Conservation (phyloP, 1,140 invertebrate species). For the Rhyacophila brunnea region DNA sequence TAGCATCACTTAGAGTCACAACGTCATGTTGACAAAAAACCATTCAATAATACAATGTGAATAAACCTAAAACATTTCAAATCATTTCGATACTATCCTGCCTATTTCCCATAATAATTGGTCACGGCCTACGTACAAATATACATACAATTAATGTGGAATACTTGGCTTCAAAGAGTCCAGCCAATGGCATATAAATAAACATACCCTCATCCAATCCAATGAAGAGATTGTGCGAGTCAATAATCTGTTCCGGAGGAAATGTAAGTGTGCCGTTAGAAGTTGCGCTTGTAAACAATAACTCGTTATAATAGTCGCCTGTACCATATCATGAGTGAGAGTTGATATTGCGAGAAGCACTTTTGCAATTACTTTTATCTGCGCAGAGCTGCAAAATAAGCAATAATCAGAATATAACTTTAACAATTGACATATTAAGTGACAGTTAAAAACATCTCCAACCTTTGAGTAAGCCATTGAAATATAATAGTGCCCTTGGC, state of each 20-base stretch:
- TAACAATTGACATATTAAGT: not conserved
- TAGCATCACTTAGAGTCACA: too few species aligned
- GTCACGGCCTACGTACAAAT: too few species aligned
- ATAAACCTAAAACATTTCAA: too few species aligned
- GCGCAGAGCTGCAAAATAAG: conserved; percentile 48
- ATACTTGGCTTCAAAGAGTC: not conserved
- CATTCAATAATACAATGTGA: too few species aligned
- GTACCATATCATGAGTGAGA: conserved; percentile 73
- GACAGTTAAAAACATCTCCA: not conserved
- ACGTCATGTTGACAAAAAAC: too few species aligned
- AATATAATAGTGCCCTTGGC: conserved; percentile 61
- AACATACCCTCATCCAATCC: conserved; percentile 73
- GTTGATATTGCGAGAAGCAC: conserved; percentile 65
- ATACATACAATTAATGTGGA: not conserved
- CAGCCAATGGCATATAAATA: not conserved
- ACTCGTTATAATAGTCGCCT: conserved; percentile 74
- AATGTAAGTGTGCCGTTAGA: conserved; percentile 67
- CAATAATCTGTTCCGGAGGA: conserved; percentile 66
- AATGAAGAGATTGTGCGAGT: conserved; percentile 67
- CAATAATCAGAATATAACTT: not conserved
- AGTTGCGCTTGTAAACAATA: conserved; percentile 79
- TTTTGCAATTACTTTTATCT: conserved; percentile 55
- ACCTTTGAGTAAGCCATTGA: conserved; percentile 61
- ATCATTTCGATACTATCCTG: too few species aligned
- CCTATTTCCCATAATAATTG: too few species aligned